phyloP scores from a whole-genome alignment of 2,888 invertebrate species.

The Chalcis sispes region DNA sequence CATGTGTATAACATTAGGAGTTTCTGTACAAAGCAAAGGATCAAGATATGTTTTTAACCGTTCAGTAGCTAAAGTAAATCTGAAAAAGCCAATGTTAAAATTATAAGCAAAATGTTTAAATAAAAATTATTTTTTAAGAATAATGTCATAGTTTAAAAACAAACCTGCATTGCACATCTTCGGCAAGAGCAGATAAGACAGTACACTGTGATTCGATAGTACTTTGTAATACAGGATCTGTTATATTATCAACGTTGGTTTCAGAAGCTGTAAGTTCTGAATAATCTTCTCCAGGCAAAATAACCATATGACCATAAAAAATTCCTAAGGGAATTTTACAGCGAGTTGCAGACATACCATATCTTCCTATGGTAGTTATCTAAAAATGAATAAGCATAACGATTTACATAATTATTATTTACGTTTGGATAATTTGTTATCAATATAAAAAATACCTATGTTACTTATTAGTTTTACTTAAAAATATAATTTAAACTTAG shows the following conservation, averaged over 20 bases:
- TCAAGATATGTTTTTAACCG: slow-evolving; percentile 88
- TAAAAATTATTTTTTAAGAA: not conserved
- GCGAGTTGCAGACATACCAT: slow-evolving; percentile 93
- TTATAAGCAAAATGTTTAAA: not conserved
- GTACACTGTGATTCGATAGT: slow-evolving; percentile 80
- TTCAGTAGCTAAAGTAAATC: slow-evolving; percentile 87
- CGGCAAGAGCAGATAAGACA: slow-evolving; percentile 83
- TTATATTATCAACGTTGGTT: slow-evolving; percentile 66
- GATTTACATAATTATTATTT: not conserved
- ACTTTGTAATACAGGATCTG: slow-evolving; percentile 66
- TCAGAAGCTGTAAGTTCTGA: slow-evolving; percentile 70
- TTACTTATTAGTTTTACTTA: not conserved
- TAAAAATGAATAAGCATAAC: slow-evolving; percentile 69
- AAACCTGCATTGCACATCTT: slow-evolving; percentile 88
- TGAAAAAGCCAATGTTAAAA: slow-evolving; percentile 51
- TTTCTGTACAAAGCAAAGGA: slow-evolving; percentile 87
- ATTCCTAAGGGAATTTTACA: slow-evolving; percentile 95
- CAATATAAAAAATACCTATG: too few species aligned
- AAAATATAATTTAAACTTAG: not conserved
- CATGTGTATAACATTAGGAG: slow-evolving; percentile 89
- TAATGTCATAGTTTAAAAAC: slow-evolving; percentile 36
- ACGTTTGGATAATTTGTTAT: too few species aligned
- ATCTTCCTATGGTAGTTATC: slow-evolving; percentile 94
- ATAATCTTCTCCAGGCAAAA: slow-evolving; percentile 80
- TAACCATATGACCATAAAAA: slow-evolving; percentile 93